Conservation (phyloP, 2,113 vertebrate species). For the Ictidomys tridecemlineatus region DNA sequence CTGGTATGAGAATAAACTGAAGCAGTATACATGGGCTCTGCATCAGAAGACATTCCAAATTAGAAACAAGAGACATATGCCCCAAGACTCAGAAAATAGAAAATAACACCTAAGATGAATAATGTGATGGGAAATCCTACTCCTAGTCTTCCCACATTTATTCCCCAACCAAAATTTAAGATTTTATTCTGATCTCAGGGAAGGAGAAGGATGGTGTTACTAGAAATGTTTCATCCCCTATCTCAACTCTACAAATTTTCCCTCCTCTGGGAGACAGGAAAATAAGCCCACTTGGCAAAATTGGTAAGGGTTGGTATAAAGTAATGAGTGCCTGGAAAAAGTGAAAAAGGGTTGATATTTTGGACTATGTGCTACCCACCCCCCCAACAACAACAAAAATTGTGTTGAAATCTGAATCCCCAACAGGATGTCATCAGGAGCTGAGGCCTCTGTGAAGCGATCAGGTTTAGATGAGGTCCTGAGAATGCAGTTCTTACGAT, state of each 20-base stretch:
- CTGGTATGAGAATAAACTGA: background rate
- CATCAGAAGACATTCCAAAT: background rate
- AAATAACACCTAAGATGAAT: background rate
- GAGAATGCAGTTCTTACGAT: background rate
- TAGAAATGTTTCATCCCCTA: background rate
- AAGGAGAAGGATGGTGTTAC: background rate
- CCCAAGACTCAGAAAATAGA: conserved; percentile 13
- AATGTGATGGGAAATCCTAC: background rate
- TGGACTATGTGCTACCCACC: too few relatives aligned
- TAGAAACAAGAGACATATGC: background rate
- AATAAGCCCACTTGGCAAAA: background rate
- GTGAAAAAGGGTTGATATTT: too few relatives aligned
- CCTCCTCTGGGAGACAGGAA: background rate
- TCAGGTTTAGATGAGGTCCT: too few relatives aligned
- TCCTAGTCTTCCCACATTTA: background rate
- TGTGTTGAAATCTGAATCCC: background rate
- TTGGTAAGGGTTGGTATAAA: background rate
- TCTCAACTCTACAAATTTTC: background rate
- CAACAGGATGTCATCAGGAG: background rate
- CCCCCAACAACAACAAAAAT: background rate
- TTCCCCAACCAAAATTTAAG: background rate
- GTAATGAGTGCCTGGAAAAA: too few relatives aligned
- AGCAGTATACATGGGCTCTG: background rate
- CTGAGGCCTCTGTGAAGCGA: background rate
- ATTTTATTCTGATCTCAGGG: background rate